A percentile compares a stretch with the other conserved stretches of the same genome.
phyloP scores from a whole-genome alignment of 2,113 vertebrate species.

The Centropus unirufus region DNA sequence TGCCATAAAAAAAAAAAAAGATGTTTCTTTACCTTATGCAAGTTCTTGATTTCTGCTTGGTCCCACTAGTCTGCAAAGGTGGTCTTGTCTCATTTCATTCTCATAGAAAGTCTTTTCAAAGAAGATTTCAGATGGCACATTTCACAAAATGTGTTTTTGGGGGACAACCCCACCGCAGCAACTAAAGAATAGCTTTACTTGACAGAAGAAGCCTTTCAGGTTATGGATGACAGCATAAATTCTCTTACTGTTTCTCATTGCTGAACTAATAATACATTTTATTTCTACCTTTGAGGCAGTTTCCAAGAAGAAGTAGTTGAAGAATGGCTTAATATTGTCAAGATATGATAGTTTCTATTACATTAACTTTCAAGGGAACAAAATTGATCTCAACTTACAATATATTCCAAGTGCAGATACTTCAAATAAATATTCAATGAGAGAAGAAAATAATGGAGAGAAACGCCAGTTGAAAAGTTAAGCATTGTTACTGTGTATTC shows the following conservation, averaged over 20 bases:
- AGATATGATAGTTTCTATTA: conserved; percentile 20
- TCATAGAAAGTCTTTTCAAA: background rate
- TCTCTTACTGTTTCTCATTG: conserved; percentile 11
- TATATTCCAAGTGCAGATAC: background rate
- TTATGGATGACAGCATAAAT: conserved; percentile 12
- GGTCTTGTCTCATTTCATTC: background rate
- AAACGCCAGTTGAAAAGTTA: background rate
- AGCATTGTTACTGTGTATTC: background rate
- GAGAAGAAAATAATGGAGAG: background rate
- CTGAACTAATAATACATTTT: conserved; percentile 47
- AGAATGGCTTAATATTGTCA: conserved; percentile 46
- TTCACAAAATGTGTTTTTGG: background rate
- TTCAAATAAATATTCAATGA: background rate
- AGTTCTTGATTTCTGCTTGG: background rate
- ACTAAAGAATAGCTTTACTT: background rate
- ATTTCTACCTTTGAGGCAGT: conserved; percentile 13
- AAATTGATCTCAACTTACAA: conserved; percentile 1
- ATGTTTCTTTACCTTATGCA: background rate
- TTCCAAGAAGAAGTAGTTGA: conserved; percentile 36
- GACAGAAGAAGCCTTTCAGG: background rate
- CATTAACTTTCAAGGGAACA: conserved; percentile 35
- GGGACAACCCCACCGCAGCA: background rate
- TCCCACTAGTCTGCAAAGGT: background rate
- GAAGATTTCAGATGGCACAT: background rate
- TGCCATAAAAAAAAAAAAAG: background rate